Conservation (phyloP, 2,888 invertebrate genomes). For the Andrena bucephala region DNA sequence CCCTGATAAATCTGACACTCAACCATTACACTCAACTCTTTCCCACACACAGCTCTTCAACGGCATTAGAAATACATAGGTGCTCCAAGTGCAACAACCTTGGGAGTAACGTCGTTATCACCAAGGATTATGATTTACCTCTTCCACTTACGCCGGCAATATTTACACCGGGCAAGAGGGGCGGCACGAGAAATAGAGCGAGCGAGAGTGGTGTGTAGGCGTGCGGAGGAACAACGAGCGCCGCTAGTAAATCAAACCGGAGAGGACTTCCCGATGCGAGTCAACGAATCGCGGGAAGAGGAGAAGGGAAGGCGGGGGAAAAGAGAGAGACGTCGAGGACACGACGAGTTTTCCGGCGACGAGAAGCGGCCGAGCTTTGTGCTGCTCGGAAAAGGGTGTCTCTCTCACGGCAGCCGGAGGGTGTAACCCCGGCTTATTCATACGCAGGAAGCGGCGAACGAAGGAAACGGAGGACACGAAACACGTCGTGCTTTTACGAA, state of each 20-base stretch:
- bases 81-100: too few species aligned
- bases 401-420: constrained; percentile 80
- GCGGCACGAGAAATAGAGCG: constrained; percentile 40
- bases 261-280: constrained; percentile 62
- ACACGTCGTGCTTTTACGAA: constrained; percentile 68
- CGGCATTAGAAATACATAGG: too few species aligned
- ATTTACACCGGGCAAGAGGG: constrained; percentile 28
- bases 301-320: constrained; percentile 47
- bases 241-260: constrained; percentile 77
- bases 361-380: constrained; percentile 70
- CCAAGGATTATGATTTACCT: too few species aligned
- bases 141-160: constrained; percentile 25
- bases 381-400: constrained; percentile 76
- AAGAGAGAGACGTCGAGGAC: constrained; percentile 63
- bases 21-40: too few species aligned
- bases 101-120: too few species aligned
- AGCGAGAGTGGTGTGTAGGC: constrained; percentile 63
- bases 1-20: too few species aligned
- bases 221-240: constrained; percentile 65
- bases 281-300: constrained; percentile 46
- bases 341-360: constrained; percentile 76
- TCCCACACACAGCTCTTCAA: too few species aligned
- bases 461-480: constrained; percentile 77
- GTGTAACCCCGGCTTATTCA: constrained; percentile 83
- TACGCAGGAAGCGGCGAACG: constrained; percentile 81